These are phyloP conservation scores for Galaxea fascicularis DNA, from an alignment of 92 coral and sea anemone species.

Conservation along the genomic window DNA sequence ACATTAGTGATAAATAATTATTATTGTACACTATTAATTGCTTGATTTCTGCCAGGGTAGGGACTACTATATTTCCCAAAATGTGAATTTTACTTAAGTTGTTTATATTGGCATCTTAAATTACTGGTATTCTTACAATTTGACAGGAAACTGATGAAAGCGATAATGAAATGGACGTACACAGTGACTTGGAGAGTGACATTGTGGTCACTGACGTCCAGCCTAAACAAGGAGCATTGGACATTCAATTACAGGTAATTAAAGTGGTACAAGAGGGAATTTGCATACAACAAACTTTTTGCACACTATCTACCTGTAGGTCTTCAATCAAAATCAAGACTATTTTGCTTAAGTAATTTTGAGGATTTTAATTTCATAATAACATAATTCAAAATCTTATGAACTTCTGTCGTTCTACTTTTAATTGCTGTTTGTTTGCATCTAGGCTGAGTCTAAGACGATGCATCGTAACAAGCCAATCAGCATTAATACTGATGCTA, in stretches of 20 bases:
- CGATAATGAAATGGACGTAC: not conserved
- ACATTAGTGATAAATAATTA: not conserved
- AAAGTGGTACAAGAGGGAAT: not conserved
- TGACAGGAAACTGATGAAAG: conserved; percentile 14
- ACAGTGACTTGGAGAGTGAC: conserved; percentile 16
- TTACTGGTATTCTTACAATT: not conserved
- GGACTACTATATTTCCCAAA: not conserved
- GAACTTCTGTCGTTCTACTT: too few species aligned
- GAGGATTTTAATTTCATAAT: too few species aligned
- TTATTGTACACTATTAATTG: not conserved
- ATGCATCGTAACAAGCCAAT: not conserved
- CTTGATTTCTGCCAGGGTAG: not conserved
- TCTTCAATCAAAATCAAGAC: too few species aligned
- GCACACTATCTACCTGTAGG: not conserved
- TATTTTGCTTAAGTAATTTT: too few species aligned
- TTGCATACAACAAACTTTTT: not conserved
- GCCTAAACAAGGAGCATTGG: not conserved
- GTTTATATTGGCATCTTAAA: too few species aligned
- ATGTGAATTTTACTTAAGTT: not conserved
- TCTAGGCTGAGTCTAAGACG: conserved; percentile 20
- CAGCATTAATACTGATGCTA: conserved; percentile 21
- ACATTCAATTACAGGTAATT: not conserved
- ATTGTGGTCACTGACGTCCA: conserved; percentile 15
- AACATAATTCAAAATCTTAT: too few species aligned
- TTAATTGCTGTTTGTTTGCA: conserved; percentile 18